A percentile compares a stretch with the other conserved stretches of the same genome.
Conservation (phyloP, 2,888 invertebrate species). For the Stenurella melanura region DNA sequence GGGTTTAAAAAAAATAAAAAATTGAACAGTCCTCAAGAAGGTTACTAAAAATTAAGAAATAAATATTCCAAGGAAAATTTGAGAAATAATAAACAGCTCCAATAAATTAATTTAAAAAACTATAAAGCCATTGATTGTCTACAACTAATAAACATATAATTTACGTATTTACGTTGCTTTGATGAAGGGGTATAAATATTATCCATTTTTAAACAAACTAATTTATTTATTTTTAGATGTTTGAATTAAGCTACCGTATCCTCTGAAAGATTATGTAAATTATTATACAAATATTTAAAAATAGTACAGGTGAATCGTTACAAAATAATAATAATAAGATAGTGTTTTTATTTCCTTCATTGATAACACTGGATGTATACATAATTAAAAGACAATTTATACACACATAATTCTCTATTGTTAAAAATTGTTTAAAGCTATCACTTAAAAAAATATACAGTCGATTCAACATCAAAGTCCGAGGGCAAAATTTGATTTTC, state of each 20-base stretch:
- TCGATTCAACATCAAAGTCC: not conserved
- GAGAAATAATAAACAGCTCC: too few relatives aligned
- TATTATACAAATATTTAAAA: not conserved
- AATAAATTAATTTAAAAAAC: not conserved
- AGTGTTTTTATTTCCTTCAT: not conserved
- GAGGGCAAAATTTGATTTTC: not conserved
- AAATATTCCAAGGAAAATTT: too few relatives aligned
- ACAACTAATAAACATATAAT: not conserved
- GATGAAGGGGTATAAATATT: not conserved
- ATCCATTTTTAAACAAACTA: not conserved
- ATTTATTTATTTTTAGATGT: conserved; percentile 1
- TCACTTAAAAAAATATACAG: not conserved
- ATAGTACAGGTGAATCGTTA: not conserved
- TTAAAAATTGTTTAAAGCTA: not conserved
- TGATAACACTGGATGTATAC: not conserved
- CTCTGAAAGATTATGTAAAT: not conserved
- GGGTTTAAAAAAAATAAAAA: too few relatives aligned
- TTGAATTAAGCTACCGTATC: not conserved
- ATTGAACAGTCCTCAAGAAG: too few relatives aligned
- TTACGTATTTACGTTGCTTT: not conserved
- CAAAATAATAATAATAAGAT: not conserved
- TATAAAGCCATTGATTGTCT: not conserved
- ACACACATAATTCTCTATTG: not conserved
- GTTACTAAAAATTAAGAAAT: too few relatives aligned
- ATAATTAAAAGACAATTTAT: not conserved